These are phyloP conservation scores for Parapristionchus giblindavisi DNA, from an alignment of 2,888 invertebrate species.

Conservation along the genomic window DNA sequence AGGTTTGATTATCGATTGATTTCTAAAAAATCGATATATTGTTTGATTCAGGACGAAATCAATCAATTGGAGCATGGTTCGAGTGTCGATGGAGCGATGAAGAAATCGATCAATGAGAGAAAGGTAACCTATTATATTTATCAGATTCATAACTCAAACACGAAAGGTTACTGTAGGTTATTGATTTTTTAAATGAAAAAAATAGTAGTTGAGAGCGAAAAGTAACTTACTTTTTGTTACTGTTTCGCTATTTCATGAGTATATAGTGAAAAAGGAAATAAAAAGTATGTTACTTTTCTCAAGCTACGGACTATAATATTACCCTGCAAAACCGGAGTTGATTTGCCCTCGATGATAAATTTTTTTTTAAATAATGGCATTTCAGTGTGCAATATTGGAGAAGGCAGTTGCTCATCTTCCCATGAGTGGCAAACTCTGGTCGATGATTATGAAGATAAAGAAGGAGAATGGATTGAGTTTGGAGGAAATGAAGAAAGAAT, in stretches of 20 bases:
- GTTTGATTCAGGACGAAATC: not conserved
- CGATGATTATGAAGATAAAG: not conserved
- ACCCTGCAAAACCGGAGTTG: no score
- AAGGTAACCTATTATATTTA: not conserved
- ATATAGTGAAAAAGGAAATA: no score
- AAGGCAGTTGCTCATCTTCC: not conserved
- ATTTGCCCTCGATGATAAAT: no score
- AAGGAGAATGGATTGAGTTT: not conserved
- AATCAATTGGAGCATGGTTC: not conserved
- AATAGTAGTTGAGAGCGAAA: no score
- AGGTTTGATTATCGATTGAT: not conserved
- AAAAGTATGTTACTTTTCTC: no score
- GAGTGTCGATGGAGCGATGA: not conserved
- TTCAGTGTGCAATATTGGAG: conserved; percentile 1
- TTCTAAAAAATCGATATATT: not conserved
- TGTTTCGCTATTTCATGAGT: no score
- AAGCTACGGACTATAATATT: no score
- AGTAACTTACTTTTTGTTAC: no score
- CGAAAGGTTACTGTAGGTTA: no score
- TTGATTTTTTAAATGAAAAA: no score
- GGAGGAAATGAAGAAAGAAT: conserved; percentile 15
- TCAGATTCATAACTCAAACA: no score
- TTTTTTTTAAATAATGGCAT: not conserved
- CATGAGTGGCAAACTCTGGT: not conserved
- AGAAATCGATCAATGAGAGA: not conserved